Conservation (phyloP, 2,888 invertebrate genomes). For the Hesperia comma region DNA sequence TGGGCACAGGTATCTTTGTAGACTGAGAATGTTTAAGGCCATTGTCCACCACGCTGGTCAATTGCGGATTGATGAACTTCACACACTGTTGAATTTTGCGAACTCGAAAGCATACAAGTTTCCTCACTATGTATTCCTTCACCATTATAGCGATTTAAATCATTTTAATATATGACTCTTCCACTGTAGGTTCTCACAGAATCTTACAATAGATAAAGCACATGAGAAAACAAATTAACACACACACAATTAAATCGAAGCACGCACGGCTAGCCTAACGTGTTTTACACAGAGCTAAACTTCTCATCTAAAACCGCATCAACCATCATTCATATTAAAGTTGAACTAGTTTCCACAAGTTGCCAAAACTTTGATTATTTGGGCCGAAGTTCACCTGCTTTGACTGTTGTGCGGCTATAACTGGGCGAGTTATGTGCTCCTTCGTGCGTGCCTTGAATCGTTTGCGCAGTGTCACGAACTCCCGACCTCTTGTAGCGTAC, state of each 20-base stretch:
- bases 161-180: too few species aligned
- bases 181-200: too few species aligned
- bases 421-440: conserved; percentile 7
- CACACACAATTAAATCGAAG: not conserved
- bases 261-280: not conserved
- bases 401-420: conserved; percentile 11
- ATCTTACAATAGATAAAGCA: too few species aligned
- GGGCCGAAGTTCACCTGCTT: conserved; percentile 15
- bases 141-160: too few species aligned
- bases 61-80: too few species aligned
- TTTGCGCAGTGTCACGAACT: not conserved
- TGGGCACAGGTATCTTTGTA: too few species aligned
- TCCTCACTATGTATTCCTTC: too few species aligned
- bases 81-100: too few species aligned
- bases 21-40: too few species aligned
- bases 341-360: conserved; percentile 18
- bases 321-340: conserved; percentile 13
- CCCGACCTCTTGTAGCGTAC: not conserved
- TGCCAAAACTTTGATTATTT: conserved; percentile 14
- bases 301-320: conserved; percentile 5
- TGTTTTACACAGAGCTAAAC: not conserved
- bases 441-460: not conserved
- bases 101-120: too few species aligned
- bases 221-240: not conserved
- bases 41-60: too few species aligned